These are phyloP conservation scores for Anolis apletophallus DNA, from an alignment of 2,797 vertebrate species.

Conservation along the genomic window DNA sequence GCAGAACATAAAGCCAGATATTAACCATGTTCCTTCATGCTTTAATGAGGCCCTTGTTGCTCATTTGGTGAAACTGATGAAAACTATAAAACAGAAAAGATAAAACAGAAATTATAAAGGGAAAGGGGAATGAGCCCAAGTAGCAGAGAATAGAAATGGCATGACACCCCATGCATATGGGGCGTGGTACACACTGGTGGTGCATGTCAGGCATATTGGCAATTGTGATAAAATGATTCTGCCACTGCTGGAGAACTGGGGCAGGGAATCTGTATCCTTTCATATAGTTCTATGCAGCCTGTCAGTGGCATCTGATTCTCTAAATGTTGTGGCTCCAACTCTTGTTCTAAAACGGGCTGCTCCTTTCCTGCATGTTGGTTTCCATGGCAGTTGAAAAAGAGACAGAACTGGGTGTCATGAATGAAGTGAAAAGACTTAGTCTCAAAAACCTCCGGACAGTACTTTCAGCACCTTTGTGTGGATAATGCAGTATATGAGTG, in stretches of 20 bases:
- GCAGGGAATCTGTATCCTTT: not conserved
- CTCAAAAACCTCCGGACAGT: too few species aligned
- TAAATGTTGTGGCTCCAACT: not conserved
- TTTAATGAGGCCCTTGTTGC: slow-evolving; percentile 41
- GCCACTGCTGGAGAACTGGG: not conserved
- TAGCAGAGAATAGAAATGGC: slow-evolving; percentile 37
- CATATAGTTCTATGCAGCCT: not conserved
- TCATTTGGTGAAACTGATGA: not conserved
- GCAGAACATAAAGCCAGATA: slow-evolving; percentile 46
- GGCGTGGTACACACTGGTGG: slow-evolving; percentile 7
- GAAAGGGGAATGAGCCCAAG: not conserved
- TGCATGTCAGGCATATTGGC: not conserved
- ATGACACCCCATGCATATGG: not conserved
- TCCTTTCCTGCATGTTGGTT: not conserved
- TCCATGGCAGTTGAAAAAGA: too few species aligned
- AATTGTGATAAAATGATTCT: not conserved
- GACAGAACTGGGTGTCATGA: too few species aligned
- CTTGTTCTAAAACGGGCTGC: not conserved
- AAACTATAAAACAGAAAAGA: slow-evolving; percentile 35
- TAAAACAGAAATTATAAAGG: slow-evolving; percentile 45
- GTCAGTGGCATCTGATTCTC: not conserved
- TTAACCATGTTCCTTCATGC: slow-evolving; percentile 46
- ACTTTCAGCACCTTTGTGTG: too few species aligned
- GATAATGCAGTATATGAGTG: too few species aligned
- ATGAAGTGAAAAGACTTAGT: too few species aligned